These are phyloP conservation scores for Prionailurus bengalensis DNA, from an alignment of 2,113 vertebrate species.

Conservation along the genomic window DNA sequence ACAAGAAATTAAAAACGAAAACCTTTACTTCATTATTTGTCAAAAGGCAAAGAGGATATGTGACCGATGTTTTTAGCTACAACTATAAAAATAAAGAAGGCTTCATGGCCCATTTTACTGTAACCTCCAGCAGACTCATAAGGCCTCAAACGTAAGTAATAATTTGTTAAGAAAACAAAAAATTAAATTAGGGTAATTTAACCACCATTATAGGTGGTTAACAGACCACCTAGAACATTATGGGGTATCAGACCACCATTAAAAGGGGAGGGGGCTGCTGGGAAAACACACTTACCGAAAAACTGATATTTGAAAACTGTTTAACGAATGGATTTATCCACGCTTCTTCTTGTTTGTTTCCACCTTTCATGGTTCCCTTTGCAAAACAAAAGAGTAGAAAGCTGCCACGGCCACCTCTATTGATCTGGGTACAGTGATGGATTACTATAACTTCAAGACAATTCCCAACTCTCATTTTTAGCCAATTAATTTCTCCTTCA, in stretches of 20 bases:
- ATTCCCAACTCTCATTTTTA: slow-evolving; percentile 77
- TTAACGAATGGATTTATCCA: slow-evolving; percentile 98
- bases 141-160: not conserved
- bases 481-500: slow-evolving; percentile 73
- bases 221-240: no score
- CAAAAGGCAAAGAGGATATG: not conserved
- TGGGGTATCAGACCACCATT: not conserved
- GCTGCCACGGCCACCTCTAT: slow-evolving; percentile 74
- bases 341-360: slow-evolving; percentile 95
- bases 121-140: not conserved
- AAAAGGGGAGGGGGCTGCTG: not conserved
- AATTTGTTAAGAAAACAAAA: slow-evolving; percentile 31
- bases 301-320: slow-evolving; percentile 97
- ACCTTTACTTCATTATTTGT: slow-evolving; percentile 23
- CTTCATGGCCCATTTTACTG: not conserved
- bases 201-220: not conserved
- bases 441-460: slow-evolving; percentile 73
- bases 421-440: slow-evolving; percentile 59
- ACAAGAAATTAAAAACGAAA: not conserved
- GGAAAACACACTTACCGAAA: slow-evolving; percentile 91
- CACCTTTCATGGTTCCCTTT: slow-evolving; percentile 95
- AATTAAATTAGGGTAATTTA: not conserved
- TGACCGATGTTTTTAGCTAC: not conserved
- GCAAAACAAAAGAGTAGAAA: slow-evolving; percentile 82
- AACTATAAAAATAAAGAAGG: not conserved